Evolutionary conservation across 2,113 vertebrate genomes (phyloP).

Genomic region (Mastomys natalensis): DNA sequence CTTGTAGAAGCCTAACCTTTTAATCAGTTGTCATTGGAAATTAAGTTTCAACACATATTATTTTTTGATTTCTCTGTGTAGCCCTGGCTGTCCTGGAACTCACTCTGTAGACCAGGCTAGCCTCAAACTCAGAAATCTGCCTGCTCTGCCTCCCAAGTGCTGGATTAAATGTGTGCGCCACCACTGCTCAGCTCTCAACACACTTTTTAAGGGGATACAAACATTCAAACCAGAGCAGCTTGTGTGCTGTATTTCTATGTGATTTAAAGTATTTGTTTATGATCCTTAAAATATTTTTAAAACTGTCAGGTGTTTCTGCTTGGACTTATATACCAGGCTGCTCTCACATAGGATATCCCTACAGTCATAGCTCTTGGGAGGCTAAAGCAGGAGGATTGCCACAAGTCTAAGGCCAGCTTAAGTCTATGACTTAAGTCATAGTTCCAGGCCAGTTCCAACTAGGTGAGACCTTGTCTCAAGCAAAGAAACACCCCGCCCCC

Average conservation of each 20-base stretch:
- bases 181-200: no score
- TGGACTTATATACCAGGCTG: not conserved
- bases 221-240: not conserved
- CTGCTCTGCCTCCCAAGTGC: no score
- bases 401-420: not conserved
- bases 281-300: not conserved
- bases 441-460: not conserved
- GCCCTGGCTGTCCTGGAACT: no score
- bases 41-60: not conserved
- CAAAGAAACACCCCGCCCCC: no score
- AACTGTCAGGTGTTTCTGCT: not conserved
- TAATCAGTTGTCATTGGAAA: not conserved
- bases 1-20: not conserved
- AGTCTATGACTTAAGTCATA: not conserved
- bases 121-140: no score
- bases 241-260: not conserved
- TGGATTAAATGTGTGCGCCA: no score
- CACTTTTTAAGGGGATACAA: not conserved
- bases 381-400: not conserved
- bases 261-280: slow-evolving; percentile 12
- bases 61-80: no score
- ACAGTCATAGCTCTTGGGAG: not conserved
- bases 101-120: no score
- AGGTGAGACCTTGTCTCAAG: no score
- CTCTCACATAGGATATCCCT: not conserved